Evolutionary conservation across 53 echinoderm and acorn worm species (phyloP), one percentile per base, ranked within the genome.

Genomic region (Paracentrotus lividus): DNA sequence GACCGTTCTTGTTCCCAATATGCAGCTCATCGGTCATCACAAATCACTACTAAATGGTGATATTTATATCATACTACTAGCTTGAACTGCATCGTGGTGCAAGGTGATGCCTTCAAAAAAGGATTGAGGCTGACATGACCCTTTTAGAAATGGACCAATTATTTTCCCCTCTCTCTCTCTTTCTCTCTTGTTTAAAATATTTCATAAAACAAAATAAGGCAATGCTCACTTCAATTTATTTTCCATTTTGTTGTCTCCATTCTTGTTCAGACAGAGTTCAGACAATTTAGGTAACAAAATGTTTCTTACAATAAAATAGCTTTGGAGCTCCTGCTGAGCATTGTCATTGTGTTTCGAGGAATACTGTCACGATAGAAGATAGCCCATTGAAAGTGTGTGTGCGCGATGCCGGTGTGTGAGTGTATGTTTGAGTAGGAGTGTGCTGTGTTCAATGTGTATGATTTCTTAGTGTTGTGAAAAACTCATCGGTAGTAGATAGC

Each of bases 1-100:
- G 47, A 81, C 81, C 47, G 81, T n/a, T 81, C 13, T 47, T 47
- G 40, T 47, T 81, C 27, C 81, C n/a, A 47, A 81, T 10, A 81
- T 2, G 27, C 81, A 81, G 47, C 27, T 81, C 49, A 81, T 49
- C 81, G 42, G 27, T 81, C 81, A 81, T 81, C 47, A 40, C 20
- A 72, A 72, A 72, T 38, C 32, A 72, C 40, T 67, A 15, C 24
- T n/a, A 81, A 81, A 81, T 81, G 9, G 26, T 26, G 1, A 81
- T 9, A 81, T 81, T 2, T 10, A 45, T 26, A 47, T 45, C 49
- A 49, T 24, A 78, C 44, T 45, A 47, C 44, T 47, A 81, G 0
- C 42, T 23, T 23, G 43, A 43, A 27, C 20, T 5, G 72, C 40
- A 1, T 72, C 27, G 16, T 65, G 29, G n/a, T 65, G 33, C 72